phyloP scores from a whole-genome alignment of 2,797 vertebrate species.

The Semotilus atromaculatus region DNA sequence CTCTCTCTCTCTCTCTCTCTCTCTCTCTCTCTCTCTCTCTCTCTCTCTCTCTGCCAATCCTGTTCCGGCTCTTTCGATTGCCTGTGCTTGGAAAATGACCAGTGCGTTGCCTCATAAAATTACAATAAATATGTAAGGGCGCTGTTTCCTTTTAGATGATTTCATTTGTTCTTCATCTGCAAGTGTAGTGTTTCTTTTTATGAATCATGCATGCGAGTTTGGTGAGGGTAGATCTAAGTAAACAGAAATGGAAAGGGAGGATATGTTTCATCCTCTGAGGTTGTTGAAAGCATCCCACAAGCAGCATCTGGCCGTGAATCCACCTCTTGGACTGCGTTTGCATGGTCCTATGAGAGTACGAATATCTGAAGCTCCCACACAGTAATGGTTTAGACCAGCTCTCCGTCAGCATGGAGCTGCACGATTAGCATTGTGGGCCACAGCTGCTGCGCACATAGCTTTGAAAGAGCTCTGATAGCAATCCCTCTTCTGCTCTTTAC shows the following conservation, averaged over 20 bases:
- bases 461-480: constrained; percentile 45
- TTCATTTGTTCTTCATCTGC: constrained; percentile 32
- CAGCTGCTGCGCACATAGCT: constrained; percentile 55
- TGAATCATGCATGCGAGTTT: constrained; percentile 37
- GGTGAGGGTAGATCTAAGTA: constrained; percentile 44
- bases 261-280: constrained; percentile 63
- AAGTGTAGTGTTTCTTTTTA: constrained; percentile 42
- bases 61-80: constrained; percentile 74
- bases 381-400: constrained; percentile 72
- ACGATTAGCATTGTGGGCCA: constrained; percentile 68
- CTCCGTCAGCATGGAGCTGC: constrained; percentile 62
- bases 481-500: constrained; percentile 51
- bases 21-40: constrained; percentile 15
- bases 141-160: constrained; percentile 36
- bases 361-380: constrained; percentile 72
- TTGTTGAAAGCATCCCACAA: constrained; percentile 76
- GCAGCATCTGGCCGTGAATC: constrained; percentile 77
- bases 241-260: constrained; percentile 30
- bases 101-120: constrained; percentile 74
- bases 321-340: constrained; percentile 78
- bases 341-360: constrained; percentile 73
- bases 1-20: constrained; percentile 20
- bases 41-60: constrained; percentile 64
- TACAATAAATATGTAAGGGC: constrained; percentile 75
- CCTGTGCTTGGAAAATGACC: constrained; percentile 81